Base-by-base conservation (phyloP, 2,888 invertebrate genomes). In the Meteorus colon region DNA sequence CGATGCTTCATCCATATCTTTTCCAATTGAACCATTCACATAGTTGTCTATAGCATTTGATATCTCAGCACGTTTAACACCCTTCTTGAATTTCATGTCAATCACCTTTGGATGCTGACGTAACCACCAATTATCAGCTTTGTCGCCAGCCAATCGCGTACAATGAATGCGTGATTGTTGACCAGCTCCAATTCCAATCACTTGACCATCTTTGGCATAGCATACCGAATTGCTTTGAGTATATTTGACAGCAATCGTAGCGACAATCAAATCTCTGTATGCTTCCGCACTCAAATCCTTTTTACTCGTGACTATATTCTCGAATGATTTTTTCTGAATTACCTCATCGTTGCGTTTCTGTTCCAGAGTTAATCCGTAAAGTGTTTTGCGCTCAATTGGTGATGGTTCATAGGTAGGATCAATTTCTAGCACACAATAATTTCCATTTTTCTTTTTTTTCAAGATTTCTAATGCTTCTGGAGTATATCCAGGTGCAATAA, bases 221-320 rank as follows among this genome's bases (percentile, higher is more conserved):
- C 98, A 99, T 0, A 99, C 99, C 0, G 98, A 98, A 90, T 99
- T 99, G 84, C 98, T 98, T 90, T 99, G 99, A 0, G 99, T 98
- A 88, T 98, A 99, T 89, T 99, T 99, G 27, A 99, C 91, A 0
- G 98, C 96, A 77, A 99, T 97, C 0, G 98, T 98, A 0, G 99
- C 98, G 1, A 99, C 97, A 63, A 97, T 96, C 31, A 99, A 91
- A 90, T 99, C 99, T 73, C 98, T 92, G 4, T 97, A 86, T 0
- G 97, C 98, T 14, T 90, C 91, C 24, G 94, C 93, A 0, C 97
- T 92, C 24, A 98, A 84, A 5, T 89, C 86, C 78, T 94, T 93
- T 74, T 92, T 93, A 45, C 80, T 83, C 0, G 95, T 94, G 0
- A 97, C 97, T 66, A 98, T 88, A 88, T 98, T 97, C 5, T 91